phyloP scores from a whole-genome alignment of 2,113 vertebrate genomes.

The Carassius carassius region DNA sequence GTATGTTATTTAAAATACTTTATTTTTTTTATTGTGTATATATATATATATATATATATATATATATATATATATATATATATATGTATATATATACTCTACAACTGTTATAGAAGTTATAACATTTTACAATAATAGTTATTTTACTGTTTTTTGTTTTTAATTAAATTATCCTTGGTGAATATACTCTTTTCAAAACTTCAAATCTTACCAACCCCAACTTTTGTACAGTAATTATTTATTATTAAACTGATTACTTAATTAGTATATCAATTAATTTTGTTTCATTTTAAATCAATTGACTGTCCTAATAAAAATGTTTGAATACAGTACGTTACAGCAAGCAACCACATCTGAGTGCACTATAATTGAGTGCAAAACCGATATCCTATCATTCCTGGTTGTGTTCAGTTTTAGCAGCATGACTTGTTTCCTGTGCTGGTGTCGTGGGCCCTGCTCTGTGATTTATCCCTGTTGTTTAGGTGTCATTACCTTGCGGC shows the following conservation, averaged over 20 bases:
- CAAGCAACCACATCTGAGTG: neutral
- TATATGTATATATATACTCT: too few species aligned
- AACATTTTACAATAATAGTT: too few species aligned
- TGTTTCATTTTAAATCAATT: neutral
- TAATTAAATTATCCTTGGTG: too few species aligned
- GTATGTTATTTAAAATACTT: too few species aligned
- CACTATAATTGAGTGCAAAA: neutral
- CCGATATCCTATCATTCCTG: neutral
- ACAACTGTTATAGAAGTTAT: too few species aligned
- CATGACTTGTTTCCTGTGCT: slow-evolving; percentile 10
- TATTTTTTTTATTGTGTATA: too few species aligned
- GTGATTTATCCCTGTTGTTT: slow-evolving; percentile 45
- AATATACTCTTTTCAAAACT: too few species aligned
- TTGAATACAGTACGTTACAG: neutral
- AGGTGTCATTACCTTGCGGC: slow-evolving; percentile 30
- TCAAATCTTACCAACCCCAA: too few species aligned
- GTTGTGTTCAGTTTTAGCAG: slow-evolving; percentile 18
- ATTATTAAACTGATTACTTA: neutral
- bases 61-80: too few species aligned
- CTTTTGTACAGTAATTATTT: neutral
- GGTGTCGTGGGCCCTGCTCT: neutral
- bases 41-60: too few species aligned
- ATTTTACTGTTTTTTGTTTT: too few species aligned
- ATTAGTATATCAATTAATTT: neutral
- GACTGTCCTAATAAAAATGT: neutral